Percentiles rank a stretch among this genome's conserved stretches.
Evolutionary conservation across 2,888 invertebrate species (phyloP).

Genomic region (Leptinotarsa haldemani): DNA sequence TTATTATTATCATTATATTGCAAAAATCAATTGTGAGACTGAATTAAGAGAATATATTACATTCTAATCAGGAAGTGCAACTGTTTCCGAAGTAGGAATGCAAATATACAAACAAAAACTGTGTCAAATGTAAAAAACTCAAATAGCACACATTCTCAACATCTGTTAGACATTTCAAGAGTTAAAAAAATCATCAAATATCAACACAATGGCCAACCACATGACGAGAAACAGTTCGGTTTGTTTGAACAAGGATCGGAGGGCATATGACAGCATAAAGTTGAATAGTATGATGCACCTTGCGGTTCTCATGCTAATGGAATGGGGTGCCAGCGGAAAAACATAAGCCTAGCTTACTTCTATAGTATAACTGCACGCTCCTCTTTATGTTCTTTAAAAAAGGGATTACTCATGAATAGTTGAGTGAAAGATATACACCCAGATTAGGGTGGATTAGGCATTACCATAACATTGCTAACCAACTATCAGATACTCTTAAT

Average conservation of each 20-base stretch:
- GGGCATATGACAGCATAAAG: conserved; percentile 41
- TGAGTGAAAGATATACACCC: conserved; percentile 62
- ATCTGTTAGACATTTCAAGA: conserved; percentile 39
- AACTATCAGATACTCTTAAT: conserved; percentile 44
- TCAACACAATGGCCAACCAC: conserved; percentile 35
- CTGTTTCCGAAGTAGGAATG: conserved; percentile 1
- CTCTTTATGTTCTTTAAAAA: conserved; percentile 56
- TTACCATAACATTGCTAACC: conserved; percentile 56
- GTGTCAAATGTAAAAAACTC: conserved; percentile 26
- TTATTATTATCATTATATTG: too few relatives aligned
- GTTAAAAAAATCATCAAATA: conserved; percentile 38
- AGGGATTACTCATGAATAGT: conserved; percentile 60
- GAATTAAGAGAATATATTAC: neutral
- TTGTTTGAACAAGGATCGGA: conserved; percentile 36
- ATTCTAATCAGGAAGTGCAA: conserved; percentile 1
- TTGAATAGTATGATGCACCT: conserved; percentile 50
- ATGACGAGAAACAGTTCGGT: conserved; percentile 36
- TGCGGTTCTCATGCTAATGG: conserved; percentile 59
- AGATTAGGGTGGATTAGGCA: conserved; percentile 59
- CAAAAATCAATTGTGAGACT: too few relatives aligned
- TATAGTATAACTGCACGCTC: conserved; percentile 57
- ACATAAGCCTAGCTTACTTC: conserved; percentile 40
- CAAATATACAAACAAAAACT: conserved; percentile 16
- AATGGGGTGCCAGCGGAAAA: conserved; percentile 47
- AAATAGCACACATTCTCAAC: conserved; percentile 19